These are phyloP conservation scores for Saturnia pavonia DNA, from an alignment of 2,888 invertebrate genomes.

Conservation along the genomic window DNA sequence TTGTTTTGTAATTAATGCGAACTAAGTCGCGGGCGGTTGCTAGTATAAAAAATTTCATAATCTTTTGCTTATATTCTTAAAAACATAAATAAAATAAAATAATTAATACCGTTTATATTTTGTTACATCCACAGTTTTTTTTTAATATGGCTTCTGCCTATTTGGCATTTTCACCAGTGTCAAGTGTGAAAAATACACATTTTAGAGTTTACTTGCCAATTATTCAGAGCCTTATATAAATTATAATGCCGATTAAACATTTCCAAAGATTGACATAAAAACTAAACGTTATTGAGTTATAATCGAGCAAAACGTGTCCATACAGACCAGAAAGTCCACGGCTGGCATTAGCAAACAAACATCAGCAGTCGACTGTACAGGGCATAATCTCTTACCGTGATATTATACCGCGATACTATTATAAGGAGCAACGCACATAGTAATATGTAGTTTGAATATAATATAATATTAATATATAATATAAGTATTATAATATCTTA, in stretches of 20 bases:
- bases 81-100: background rate
- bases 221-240: background rate
- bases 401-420: constrained; percentile 59
- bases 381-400: constrained; percentile 67
- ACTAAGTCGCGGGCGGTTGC: no score
- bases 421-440: constrained; percentile 43
- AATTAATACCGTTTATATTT: background rate
- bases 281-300: background rate
- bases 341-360: constrained; percentile 61
- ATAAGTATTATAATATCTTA: no score
- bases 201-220: no score
- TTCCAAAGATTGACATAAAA: background rate
- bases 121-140: no score
- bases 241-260: background rate
- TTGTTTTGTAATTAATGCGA: no score
- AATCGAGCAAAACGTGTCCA: constrained; percentile 9
- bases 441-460: no score
- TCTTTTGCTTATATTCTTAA: background rate
- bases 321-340: constrained; percentile 28
- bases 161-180: no score
- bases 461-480: no score
- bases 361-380: constrained; percentile 56
- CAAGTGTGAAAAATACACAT: background rate
- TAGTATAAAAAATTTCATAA: background rate
- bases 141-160: no score